Conservation (phyloP, 1,140 invertebrate genomes). For the Atopsyche davidsoni region DNA sequence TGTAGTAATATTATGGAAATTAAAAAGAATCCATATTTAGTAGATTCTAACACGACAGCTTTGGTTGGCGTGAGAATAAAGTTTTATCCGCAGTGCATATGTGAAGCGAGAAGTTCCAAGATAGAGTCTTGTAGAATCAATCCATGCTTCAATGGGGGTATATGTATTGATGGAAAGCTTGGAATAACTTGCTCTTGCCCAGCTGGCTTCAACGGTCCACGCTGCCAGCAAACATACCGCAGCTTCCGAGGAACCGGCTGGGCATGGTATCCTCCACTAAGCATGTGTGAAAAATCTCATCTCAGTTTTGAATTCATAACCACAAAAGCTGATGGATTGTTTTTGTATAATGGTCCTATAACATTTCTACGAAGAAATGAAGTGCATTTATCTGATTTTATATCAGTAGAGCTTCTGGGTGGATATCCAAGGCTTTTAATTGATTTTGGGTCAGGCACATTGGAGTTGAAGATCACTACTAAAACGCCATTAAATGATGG, state of each 20-base stretch:
- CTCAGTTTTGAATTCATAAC: slow-evolving; percentile 65
- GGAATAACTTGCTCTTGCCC: slow-evolving; percentile 59
- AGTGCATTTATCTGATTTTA: slow-evolving; percentile 53
- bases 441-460: slow-evolving; percentile 62
- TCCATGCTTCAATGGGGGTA: slow-evolving; percentile 62
- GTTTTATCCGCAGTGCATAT: slow-evolving; percentile 52
- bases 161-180: slow-evolving; percentile 53
- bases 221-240: slow-evolving; percentile 62
- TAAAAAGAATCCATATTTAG: slow-evolving; percentile 56
- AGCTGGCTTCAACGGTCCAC: slow-evolving; percentile 57
- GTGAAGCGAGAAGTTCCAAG: slow-evolving; percentile 49
- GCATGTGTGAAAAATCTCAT: slow-evolving; percentile 60
- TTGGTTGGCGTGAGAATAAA: slow-evolving; percentile 58
- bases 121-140: slow-evolving; percentile 53
- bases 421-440: slow-evolving; percentile 60
- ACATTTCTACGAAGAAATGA: slow-evolving; percentile 50
- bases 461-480: slow-evolving; percentile 53
- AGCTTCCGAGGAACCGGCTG: slow-evolving; percentile 58
- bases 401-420: slow-evolving; percentile 57
- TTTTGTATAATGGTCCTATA: slow-evolving; percentile 67
- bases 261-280: slow-evolving; percentile 61
- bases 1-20: slow-evolving; percentile 60
- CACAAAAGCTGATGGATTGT: slow-evolving; percentile 51
- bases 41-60: slow-evolving; percentile 67
- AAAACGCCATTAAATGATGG: slow-evolving; percentile 55